Evolutionary conservation across 92 coral and sea anemone species (phyloP).

Genomic region (Muricea muricata): DNA sequence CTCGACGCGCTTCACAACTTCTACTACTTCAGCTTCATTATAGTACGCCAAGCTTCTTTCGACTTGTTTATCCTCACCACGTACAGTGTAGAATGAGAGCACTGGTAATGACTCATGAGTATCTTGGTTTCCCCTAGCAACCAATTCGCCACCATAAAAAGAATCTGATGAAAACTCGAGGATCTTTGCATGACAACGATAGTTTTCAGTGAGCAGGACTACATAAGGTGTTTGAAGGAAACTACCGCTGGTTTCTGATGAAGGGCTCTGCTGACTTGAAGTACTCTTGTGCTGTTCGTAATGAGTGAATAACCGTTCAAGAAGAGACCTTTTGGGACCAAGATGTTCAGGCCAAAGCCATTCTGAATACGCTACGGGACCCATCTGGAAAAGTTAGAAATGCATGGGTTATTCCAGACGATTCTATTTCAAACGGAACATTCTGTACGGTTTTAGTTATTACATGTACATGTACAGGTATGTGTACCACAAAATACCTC

Average conservation of each 20-base stretch:
- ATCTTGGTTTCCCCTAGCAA: slow-evolving; percentile 72
- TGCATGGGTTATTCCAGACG: neutral
- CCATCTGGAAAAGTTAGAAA: slow-evolving; percentile 47
- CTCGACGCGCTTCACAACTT: slow-evolving; percentile 55
- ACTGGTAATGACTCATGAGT: slow-evolving; percentile 76
- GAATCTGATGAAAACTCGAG: slow-evolving; percentile 80
- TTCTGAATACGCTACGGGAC: slow-evolving; percentile 60
- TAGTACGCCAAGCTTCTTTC: slow-evolving; percentile 71
- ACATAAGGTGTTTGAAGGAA: slow-evolving; percentile 40
- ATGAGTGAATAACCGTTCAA: slow-evolving; percentile 83
- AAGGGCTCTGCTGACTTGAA: neutral
- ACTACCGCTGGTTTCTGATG: slow-evolving; percentile 46
- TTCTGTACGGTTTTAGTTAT: neutral
- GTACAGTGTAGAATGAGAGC: slow-evolving; percentile 72
- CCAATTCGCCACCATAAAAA: slow-evolving; percentile 78
- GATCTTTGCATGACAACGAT: slow-evolving; percentile 81
- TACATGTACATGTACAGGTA: no score
- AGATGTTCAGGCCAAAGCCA: slow-evolving; percentile 33
- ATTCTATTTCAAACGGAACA: neutral
- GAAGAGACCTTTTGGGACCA: slow-evolving; percentile 81
- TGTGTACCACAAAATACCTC: no score
- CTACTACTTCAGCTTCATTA: slow-evolving; percentile 77
- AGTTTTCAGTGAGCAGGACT: slow-evolving; percentile 83
- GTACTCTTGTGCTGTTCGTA: slow-evolving; percentile 33
- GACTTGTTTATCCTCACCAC: slow-evolving; percentile 72